phyloP scores from a whole-genome alignment of 2,888 invertebrate genomes.

The Bombylius discolor region DNA sequence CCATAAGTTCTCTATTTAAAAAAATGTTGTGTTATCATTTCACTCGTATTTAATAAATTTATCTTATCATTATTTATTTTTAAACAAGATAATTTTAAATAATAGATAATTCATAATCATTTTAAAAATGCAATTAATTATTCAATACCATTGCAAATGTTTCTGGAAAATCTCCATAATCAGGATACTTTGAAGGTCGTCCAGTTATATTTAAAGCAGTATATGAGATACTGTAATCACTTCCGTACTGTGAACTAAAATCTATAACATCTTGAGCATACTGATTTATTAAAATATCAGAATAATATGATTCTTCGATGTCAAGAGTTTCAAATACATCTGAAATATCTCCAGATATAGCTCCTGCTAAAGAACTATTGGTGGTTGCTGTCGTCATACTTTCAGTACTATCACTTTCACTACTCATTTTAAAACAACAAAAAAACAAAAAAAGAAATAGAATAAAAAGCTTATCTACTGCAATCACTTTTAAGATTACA shows the following conservation, averaged over 20 bases:
- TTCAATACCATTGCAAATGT: slow-evolving; percentile 68
- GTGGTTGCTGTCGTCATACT: too few relatives aligned
- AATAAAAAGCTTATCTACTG: too few relatives aligned
- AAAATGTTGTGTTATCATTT: background rate
- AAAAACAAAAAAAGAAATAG: too few relatives aligned
- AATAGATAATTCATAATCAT: background rate
- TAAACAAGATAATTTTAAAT: background rate
- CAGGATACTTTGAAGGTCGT: slow-evolving; percentile 71
- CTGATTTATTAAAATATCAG: slow-evolving; percentile 44
- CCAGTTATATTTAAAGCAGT: slow-evolving; percentile 77
- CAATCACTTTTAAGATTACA: too few relatives aligned
- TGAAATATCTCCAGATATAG: background rate
- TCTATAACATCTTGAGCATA: slow-evolving; percentile 66
- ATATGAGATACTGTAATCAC: slow-evolving; percentile 75
- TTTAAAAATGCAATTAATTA: background rate
- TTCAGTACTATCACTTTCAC: too few relatives aligned
- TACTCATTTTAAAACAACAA: too few relatives aligned
- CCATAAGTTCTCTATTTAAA: slow-evolving; percentile 63
- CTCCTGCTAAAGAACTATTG: too few relatives aligned
- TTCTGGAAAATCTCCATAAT: slow-evolving; percentile 83
- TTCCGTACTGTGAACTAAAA: slow-evolving; percentile 85
- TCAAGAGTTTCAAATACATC: slow-evolving; percentile 12
- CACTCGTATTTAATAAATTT: background rate
- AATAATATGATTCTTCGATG: slow-evolving; percentile 10
- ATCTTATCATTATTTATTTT: background rate